Evolutionary conservation across 2,797 vertebrate genomes (phyloP).

Genomic region (Lophotriccus pileatus): DNA sequence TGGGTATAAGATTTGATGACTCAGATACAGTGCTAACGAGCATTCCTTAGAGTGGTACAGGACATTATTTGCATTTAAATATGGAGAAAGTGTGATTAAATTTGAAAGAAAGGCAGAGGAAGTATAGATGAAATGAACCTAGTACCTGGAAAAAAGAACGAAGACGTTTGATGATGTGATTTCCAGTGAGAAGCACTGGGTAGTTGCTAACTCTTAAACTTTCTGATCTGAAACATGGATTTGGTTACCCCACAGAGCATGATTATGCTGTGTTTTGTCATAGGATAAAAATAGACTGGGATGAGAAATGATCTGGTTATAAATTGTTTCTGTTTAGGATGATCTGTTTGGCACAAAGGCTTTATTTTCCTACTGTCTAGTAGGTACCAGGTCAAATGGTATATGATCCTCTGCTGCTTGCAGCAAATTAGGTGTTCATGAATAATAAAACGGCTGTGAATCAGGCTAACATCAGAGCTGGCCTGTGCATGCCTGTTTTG

Average conservation of each 20-base stretch:
- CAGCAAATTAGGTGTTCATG: background rate
- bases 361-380: slow-evolving; percentile 11
- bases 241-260: background rate
- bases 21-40: background rate
- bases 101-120: background rate
- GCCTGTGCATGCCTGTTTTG: background rate
- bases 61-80: background rate
- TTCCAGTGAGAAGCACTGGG: background rate
- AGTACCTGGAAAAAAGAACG: background rate
- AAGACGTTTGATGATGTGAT: background rate
- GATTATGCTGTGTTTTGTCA: background rate
- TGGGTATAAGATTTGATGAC: background rate
- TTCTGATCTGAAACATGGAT: background rate
- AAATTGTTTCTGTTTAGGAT: background rate
- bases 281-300: background rate
- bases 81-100: background rate
- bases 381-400: slow-evolving; percentile 31
- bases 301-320: background rate
- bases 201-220: background rate
- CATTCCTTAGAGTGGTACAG: background rate
- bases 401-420: background rate
- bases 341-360: background rate
- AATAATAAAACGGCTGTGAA: slow-evolving; percentile 23
- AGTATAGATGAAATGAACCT: background rate
- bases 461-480: background rate